Base-by-base conservation (phyloP, 2,797 vertebrate species). In the Poecilia velifera region DNA sequence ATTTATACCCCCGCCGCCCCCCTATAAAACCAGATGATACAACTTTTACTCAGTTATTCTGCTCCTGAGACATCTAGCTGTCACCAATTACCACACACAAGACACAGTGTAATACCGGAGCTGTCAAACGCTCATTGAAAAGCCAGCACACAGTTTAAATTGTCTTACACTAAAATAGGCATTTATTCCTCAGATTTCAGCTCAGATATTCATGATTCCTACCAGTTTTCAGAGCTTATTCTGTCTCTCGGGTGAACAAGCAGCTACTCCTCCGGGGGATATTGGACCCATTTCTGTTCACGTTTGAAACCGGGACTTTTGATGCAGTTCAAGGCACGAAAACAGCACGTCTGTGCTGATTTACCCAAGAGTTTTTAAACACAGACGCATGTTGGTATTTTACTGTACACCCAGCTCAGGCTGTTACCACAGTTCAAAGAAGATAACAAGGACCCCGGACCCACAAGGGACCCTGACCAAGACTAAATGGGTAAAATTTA, bases 151-250 rank as follows among this genome's bases (percentile, higher is more conserved):
- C 20, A n/a, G 68, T 39, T 34, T 47, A 45, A 75, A 59, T 59
- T 31, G 47, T 31, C n/a, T 20, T 55, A 45, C 64, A 36, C 45
- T 39, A 22, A 55, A 49, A 39, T 3, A 41, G 41, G 41, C 22
- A n/a, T 43, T 43, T 28, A 78, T 47, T 76, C 31, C 22, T 78
- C 66, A 0, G 5, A 41, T 55, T 82, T 79, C 22, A 18, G 20
- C 10, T 22, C 45, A 76, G 41, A 78, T 53, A 53, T 64, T 78
- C 47, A 75, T 49, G 43, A 64, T 45, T 45, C 70, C 46, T 76
- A 75, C 55, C 66, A 76, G n/a, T 51, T 22, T 53, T 68, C 66
- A 51, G 36, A 39, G n/a, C 14, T 73, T 62, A 43, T 13, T 45
- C 68, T 71, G 68, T 43, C 39, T 45, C 22, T 45, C 43, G 68